Conservation (phyloP, 2,797 vertebrate genomes). For the Sebastes taczanowskii region DNA sequence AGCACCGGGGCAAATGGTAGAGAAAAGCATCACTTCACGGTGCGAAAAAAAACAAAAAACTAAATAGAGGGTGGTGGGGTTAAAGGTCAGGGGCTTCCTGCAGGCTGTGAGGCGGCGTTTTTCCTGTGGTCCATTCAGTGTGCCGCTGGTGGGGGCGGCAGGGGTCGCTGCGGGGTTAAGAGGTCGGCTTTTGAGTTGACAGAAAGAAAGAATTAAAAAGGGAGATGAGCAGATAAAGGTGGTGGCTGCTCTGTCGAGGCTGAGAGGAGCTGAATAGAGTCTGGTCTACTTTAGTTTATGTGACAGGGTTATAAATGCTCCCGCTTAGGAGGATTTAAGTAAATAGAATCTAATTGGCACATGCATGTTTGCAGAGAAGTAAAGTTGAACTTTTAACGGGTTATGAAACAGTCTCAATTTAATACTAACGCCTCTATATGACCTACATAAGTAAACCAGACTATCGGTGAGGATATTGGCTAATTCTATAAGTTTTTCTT, state of each 20-base stretch:
- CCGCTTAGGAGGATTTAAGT: background rate
- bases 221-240: slow-evolving; percentile 22
- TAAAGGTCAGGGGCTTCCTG: slow-evolving; percentile 63
- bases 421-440: too few species aligned
- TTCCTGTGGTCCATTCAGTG: slow-evolving; percentile 62
- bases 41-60: background rate
- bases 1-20: slow-evolving; percentile 12
- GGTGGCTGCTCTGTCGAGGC: slow-evolving; percentile 15
- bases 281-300: slow-evolving; percentile 16
- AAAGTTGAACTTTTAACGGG: too few species aligned
- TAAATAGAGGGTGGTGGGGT: slow-evolving; percentile 34
- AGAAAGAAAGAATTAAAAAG: slow-evolving; percentile 11
- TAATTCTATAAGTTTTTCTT: too few species aligned
- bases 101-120: slow-evolving; percentile 45
- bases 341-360: background rate
- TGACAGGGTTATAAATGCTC: slow-evolving; percentile 16
- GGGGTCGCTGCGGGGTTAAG: slow-evolving; percentile 60
- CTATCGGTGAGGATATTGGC: too few species aligned
- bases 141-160: slow-evolving; percentile 29
- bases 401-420: too few species aligned
- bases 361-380: background rate
- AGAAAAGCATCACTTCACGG: slow-evolving; percentile 37
- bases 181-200: slow-evolving; percentile 57
- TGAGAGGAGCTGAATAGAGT: slow-evolving; percentile 20
- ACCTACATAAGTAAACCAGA: too few species aligned